Base-by-base conservation (phyloP, 2,797 vertebrate species). In the Coluber constrictor region DNA sequence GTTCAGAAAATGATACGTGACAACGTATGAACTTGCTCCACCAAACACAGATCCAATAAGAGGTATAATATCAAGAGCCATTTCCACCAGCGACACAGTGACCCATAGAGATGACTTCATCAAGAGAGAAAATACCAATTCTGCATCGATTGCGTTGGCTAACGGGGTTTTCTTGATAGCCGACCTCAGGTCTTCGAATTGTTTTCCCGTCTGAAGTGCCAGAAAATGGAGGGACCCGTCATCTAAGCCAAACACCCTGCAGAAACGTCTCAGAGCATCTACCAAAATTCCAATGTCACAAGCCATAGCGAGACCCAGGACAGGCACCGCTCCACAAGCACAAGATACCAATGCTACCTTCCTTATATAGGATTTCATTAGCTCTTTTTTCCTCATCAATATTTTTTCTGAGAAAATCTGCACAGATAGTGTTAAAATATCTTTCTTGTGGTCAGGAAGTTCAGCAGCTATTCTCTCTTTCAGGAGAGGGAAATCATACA, bases 401-500 rank as follows among this genome's bases (percentile, higher is more conserved):
- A 10, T 3, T 7, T 55, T 43, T 11, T 27, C 5, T 8, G 51
- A 89, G 43, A 74, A 59, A 43, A n/a, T 59, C 2, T 54, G 92
- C 16, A 89, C 12, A 5, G 63, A 4, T 7, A 74, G 10, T 10
- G 89, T 66, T 54, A 92, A 90, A 9, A 37, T 27, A 12, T 25
- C 1, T 70, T 86, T 93, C 70, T 93, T 92, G 37, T 37, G 0
- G 87, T 90, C 79, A 94, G 66, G 66, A 92, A 98, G 93, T 9
- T 66, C 92, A 57, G 37, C 1, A 15, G 86, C 70, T 6, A 93
- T 5, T n/a, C 6, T 57, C 11, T 56, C 37, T 18, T 55, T 9
- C 32, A 93, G 51, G 3, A 9, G 3, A 1, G 56, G 70, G 16
- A 93, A 94, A 86, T 94, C 90, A 13, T 88, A 93, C 66, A 0